Base-by-base conservation (phyloP, 1,140 invertebrate genomes). In the Aphelenchoides fujianensis region DNA sequence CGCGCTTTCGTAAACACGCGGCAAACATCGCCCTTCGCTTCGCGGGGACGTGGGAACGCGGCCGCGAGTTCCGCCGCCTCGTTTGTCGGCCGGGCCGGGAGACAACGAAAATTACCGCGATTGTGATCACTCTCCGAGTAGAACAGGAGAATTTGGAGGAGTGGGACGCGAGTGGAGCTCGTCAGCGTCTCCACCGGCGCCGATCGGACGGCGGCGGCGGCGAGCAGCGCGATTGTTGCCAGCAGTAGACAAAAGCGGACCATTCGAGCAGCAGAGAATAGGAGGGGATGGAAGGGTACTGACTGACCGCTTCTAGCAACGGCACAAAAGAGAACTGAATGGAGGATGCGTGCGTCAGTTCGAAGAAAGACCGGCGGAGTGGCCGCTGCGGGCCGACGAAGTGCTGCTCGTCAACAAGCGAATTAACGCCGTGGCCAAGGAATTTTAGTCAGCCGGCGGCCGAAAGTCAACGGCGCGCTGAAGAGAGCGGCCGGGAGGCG, bases 101-200 rank as follows among this genome's bases (percentile, higher is more conserved):
- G 34, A 59, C 19, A 59, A 59, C 5, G 7, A 48, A 48, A 48
- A 48, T 19, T 59, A 59, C 5, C 55, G 5, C 5, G 55, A 48
- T 23, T 59, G 7, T 19, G 5, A 59, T 59, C 55, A 5, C 34
- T 27, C 28, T 59, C 55, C 5, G 55, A 59, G 23, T 30, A 59
- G 55, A 59, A 59, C 5, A 59, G 55, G 12, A 59, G 23, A 7
- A 59, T 59, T 23, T 59, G 55, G 5, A 59, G 19, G 5, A 59
- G 34, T 5, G 55, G 55, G 5, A 59, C 5, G 34, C 34, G 55
- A 59, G 55, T 59, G 7, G 55, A 59, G 34, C n/a, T n/a, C n/a
- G 5, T 59, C 55, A 59, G 19, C 12, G 55, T 59, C 5, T 5
- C 5, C 55, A 59, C 34, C 12, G 23, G 12, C 23, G 41, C 23